These are phyloP conservation scores for Sussaba pulchella DNA, from an alignment of 2,888 invertebrate species.

Conservation along the genomic window DNA sequence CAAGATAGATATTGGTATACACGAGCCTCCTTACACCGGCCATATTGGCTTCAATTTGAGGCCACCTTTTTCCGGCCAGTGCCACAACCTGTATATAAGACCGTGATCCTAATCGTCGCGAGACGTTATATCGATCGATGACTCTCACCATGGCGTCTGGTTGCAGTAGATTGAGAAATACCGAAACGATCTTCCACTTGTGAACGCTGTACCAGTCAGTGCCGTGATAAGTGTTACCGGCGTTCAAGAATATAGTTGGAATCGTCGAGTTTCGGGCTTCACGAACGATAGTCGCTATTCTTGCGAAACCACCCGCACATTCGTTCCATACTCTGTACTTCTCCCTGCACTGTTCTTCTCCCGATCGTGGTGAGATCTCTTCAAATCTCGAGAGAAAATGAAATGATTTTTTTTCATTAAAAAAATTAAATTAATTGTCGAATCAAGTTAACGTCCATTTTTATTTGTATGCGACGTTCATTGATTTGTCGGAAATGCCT, in stretches of 20 bases:
- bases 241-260: conserved; percentile 93
- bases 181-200: conserved; percentile 92
- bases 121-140: conserved; percentile 22
- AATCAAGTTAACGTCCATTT: too few species aligned
- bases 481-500: too few species aligned
- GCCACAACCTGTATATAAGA: too few species aligned
- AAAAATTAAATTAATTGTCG: too few species aligned
- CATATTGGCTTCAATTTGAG: too few species aligned
- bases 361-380: conserved; percentile 90
- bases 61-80: too few species aligned
- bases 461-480: too few species aligned
- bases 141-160: conserved; percentile 95
- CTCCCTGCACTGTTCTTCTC: conserved; percentile 85
- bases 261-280: conserved; percentile 87
- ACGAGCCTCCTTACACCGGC: too few species aligned
- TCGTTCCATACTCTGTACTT: conserved; percentile 86
- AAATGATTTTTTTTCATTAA: too few species aligned
- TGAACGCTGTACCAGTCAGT: conserved; percentile 94
- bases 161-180: conserved; percentile 91
- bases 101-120: too few species aligned
- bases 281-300: conserved; percentile 88
- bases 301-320: conserved; percentile 95
- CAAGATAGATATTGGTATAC: too few species aligned
- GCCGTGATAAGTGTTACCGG: conserved; percentile 96
- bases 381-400: conserved; percentile 86